A percentile compares a stretch with the other conserved stretches of the same genome.
These are phyloP conservation scores for Sciurus carolinensis DNA, from an alignment of 2,797 vertebrate genomes.

Conservation along the genomic window DNA sequence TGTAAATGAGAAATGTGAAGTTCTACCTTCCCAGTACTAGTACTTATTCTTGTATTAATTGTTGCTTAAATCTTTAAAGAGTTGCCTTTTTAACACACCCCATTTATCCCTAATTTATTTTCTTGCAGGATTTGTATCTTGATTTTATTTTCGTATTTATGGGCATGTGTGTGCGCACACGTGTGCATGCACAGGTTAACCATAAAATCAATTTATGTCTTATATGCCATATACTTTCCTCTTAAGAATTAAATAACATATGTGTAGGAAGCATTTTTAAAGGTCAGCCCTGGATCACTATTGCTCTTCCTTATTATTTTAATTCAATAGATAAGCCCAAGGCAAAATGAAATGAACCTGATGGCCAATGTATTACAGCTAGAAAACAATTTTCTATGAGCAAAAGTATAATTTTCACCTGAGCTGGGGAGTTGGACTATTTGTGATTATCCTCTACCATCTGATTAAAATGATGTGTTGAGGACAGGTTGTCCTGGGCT, in stretches of 20 bases:
- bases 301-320: slow-evolving; percentile 58
- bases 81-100: slow-evolving; percentile 32
- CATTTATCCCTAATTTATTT: slow-evolving; percentile 4
- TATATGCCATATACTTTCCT: neutral
- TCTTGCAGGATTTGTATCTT: slow-evolving; percentile 43
- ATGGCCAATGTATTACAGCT: neutral
- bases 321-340: slow-evolving; percentile 49
- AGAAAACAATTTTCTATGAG: slow-evolving; percentile 19
- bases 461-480: neutral
- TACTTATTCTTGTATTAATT: neutral
- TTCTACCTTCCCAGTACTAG: neutral
- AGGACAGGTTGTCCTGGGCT: neutral
- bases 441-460: neutral
- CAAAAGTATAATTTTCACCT: slow-evolving; percentile 16
- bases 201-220: neutral
- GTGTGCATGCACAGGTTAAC: neutral
- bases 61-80: neutral
- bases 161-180: no score
- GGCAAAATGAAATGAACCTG: slow-evolving; percentile 61
- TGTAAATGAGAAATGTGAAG: neutral
- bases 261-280: slow-evolving; percentile 48
- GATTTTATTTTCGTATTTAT: neutral
- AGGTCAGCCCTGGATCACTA: slow-evolving; percentile 15
- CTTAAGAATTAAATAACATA: slow-evolving; percentile 3
- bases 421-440: neutral